Percentiles rank a stretch among this genome's conserved stretches.
These are phyloP conservation scores for Eulacestoma nigropectus DNA, from an alignment of 2,113 vertebrate genomes.

Conservation along the genomic window DNA sequence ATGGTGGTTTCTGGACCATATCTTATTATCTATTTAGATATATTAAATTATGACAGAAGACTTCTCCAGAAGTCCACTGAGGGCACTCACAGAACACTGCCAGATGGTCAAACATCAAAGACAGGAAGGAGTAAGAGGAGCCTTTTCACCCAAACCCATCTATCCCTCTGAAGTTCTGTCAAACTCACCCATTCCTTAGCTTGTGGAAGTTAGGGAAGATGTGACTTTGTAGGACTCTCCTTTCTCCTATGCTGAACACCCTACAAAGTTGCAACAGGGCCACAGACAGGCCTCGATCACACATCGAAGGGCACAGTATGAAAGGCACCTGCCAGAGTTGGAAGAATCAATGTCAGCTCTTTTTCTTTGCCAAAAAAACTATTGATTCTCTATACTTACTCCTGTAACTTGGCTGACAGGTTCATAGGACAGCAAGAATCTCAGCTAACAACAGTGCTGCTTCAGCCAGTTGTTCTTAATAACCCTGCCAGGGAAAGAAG, in stretches of 20 bases:
- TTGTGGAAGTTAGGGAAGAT: background rate
- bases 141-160: background rate
- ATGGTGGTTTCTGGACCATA: background rate
- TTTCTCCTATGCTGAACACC: background rate
- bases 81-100: background rate
- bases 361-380: conserved; percentile 16
- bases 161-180: background rate
- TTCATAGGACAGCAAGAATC: conserved; percentile 18
- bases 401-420: conserved; percentile 2
- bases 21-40: background rate
- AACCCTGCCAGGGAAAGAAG: background rate
- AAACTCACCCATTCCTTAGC: background rate
- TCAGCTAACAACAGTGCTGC: conserved; percentile 14
- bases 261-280: background rate
- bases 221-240: background rate
- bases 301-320: background rate
- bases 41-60: conserved; percentile 8
- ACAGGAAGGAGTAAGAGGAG: background rate
- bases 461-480: conserved; percentile 45
- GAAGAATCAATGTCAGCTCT: background rate
- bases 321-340: background rate
- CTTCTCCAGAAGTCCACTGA: background rate
- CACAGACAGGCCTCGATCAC: background rate
- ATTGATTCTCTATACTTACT: conserved; percentile 22
- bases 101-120: background rate